Evolutionary conservation across 2,888 invertebrate genomes (phyloP).

Genomic region (Agrochola circellaris): DNA sequence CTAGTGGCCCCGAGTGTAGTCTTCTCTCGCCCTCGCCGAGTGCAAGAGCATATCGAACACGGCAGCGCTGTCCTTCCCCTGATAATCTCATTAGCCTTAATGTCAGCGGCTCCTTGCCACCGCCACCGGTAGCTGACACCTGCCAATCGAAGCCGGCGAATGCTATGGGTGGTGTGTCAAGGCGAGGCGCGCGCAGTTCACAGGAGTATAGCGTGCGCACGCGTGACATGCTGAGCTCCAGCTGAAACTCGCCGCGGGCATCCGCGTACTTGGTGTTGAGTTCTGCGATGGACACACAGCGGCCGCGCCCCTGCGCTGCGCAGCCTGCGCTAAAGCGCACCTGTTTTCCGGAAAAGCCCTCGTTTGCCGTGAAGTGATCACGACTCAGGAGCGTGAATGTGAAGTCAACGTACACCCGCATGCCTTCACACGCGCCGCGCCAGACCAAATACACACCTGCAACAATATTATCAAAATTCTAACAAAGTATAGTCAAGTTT

Average conservation of each 20-base stretch:
- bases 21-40: slow-evolving; percentile 93
- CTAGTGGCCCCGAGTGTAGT: slow-evolving; percentile 93
- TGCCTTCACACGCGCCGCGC: slow-evolving; percentile 94
- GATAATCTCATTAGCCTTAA: slow-evolving; percentile 93
- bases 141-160: slow-evolving; percentile 96
- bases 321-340: slow-evolving; percentile 93
- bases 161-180: slow-evolving; percentile 91
- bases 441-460: slow-evolving; percentile 95
- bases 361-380: slow-evolving; percentile 95
- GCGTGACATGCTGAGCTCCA: slow-evolving; percentile 94
- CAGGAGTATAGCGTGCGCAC: slow-evolving; percentile 94
- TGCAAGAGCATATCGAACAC: slow-evolving; percentile 93
- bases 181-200: slow-evolving; percentile 92
- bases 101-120: slow-evolving; percentile 89
- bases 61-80: slow-evolving; percentile 95
- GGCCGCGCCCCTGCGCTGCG: slow-evolving; percentile 93
- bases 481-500: slow-evolving; percentile 1
- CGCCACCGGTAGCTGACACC: slow-evolving; percentile 91
- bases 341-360: slow-evolving; percentile 94
- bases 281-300: slow-evolving; percentile 93
- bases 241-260: slow-evolving; percentile 94
- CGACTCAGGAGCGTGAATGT: slow-evolving; percentile 95
- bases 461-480: slow-evolving; percentile 69
- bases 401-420: slow-evolving; percentile 95
- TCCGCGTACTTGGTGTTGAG: slow-evolving; percentile 94